These are phyloP conservation scores for Orestias chungarensis DNA, from an alignment of 2,797 vertebrate species.

Conservation along the genomic window DNA sequence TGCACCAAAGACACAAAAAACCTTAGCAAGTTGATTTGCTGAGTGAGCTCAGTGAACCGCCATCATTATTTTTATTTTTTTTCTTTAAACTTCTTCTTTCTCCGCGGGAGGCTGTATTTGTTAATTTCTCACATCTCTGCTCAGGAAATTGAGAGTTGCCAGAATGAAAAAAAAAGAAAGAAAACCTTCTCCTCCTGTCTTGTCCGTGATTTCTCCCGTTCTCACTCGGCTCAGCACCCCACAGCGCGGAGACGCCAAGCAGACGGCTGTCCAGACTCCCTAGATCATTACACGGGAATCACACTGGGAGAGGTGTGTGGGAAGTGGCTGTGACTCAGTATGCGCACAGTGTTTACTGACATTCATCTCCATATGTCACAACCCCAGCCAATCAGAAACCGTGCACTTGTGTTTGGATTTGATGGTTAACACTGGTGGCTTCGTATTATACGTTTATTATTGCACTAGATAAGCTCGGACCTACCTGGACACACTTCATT, in stretches of 20 bases:
- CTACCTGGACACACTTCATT: constrained; percentile 31
- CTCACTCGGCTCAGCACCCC: constrained; percentile 59
- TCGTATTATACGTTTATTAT: constrained; percentile 40
- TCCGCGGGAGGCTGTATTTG: constrained; percentile 53
- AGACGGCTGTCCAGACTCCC: constrained; percentile 73
- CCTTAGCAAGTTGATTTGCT: constrained; percentile 25
- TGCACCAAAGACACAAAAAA: background rate
- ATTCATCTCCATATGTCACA: constrained; percentile 70
- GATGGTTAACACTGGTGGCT: constrained; percentile 20
- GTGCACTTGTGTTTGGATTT: constrained; percentile 11
- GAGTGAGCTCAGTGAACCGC: constrained; percentile 28
- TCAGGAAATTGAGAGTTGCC: constrained; percentile 45
- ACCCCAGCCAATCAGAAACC: constrained; percentile 47
- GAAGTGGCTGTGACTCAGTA: constrained; percentile 58
- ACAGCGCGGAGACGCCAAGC: constrained; percentile 50
- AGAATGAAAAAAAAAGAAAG: constrained; percentile 44
- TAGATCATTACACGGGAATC: constrained; percentile 76
- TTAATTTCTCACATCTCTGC: constrained; percentile 69
- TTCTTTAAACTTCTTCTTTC: constrained; percentile 47
- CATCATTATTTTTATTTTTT: constrained; percentile 25
- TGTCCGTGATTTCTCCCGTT: constrained; percentile 36
- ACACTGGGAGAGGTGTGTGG: constrained; percentile 68
- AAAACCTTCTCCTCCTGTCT: constrained; percentile 35
- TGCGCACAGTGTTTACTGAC: constrained; percentile 56
- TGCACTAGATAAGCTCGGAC: constrained; percentile 45